Conservation (phyloP, 2,113 vertebrate genomes). For the Perca schrenkii region DNA sequence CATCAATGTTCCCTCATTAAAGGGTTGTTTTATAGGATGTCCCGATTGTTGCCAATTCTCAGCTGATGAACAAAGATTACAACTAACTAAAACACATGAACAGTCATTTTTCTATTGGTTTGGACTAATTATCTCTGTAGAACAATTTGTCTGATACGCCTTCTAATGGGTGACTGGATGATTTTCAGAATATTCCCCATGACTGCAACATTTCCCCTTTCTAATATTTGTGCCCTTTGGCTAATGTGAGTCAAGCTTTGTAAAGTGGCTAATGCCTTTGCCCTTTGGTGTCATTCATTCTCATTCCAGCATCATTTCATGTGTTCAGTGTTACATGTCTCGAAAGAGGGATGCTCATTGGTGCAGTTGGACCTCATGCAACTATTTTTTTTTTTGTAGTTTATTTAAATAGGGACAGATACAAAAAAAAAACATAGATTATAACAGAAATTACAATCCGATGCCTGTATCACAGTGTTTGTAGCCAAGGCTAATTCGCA, state of each 20-base stretch:
- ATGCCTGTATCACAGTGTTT: too few relatives aligned
- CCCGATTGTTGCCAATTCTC: neutral
- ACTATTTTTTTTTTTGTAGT: too few relatives aligned
- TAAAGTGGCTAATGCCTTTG: conserved; percentile 78
- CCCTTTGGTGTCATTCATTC: conserved; percentile 74
- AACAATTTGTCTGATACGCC: conserved; percentile 42
- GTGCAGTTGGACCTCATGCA: conserved; percentile 17
- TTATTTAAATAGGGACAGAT: too few relatives aligned
- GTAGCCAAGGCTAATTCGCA: too few relatives aligned
- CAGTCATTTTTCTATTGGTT: conserved; percentile 24
- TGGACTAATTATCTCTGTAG: conserved; percentile 40
- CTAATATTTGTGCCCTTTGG: conserved; percentile 68
- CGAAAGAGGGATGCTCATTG: neutral
- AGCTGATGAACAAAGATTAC: conserved; percentile 31
- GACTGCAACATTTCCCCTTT: conserved; percentile 65
- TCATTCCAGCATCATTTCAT: conserved; percentile 49
- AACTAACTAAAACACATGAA: neutral
- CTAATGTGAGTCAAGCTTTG: conserved; percentile 68
- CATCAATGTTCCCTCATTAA: neutral
- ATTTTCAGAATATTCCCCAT: conserved; percentile 71
- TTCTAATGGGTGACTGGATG: conserved; percentile 47
- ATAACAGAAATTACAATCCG: too few relatives aligned
- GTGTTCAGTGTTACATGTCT: conserved; percentile 23
- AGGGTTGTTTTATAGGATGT: neutral
- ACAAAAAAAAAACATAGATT: too few relatives aligned